phyloP scores from a whole-genome alignment of 2,113 vertebrate genomes.

The Aphelocoma coerulescens region DNA sequence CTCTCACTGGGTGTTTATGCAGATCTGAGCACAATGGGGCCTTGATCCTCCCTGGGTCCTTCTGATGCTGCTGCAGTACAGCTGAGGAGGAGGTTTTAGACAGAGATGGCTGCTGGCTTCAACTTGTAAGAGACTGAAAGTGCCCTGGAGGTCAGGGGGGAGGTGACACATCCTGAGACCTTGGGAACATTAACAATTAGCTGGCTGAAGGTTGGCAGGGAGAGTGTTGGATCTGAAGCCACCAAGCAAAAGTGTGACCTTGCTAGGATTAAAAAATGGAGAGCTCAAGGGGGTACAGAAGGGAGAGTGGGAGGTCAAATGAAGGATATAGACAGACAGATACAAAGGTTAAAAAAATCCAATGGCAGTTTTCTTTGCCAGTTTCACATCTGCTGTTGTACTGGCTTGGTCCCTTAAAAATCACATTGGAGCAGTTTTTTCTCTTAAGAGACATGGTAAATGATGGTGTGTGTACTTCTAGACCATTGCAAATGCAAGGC shows the following conservation, averaged over 20 bases:
- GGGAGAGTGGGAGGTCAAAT: not conserved
- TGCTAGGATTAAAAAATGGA: not conserved
- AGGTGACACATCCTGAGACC: not conserved
- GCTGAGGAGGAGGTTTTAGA: slow-evolving; percentile 3
- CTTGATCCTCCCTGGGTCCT: slow-evolving; percentile 3
- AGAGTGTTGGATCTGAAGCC: not conserved
- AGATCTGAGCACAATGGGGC: slow-evolving; percentile 4
- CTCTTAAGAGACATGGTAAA: not conserved
- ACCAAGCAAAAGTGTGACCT: not conserved
- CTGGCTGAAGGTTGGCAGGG: not conserved
- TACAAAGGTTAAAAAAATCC: not conserved
- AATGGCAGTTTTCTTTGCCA: not conserved
- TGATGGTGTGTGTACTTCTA: not conserved
- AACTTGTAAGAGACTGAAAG: not conserved
- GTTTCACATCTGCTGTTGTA: not conserved
- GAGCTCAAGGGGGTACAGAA: not conserved
- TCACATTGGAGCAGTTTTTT: not conserved
- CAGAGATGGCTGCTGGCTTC: not conserved
- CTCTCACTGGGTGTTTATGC: slow-evolving; percentile 26
- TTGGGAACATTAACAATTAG: not conserved
- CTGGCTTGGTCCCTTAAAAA: not conserved
- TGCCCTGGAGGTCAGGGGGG: not conserved
- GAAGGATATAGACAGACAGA: not conserved
- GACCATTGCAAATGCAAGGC: not conserved
- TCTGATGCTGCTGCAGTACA: not conserved